Base-by-base conservation (phyloP, 2,888 invertebrate genomes). In the Drosophila infuscata region DNA sequence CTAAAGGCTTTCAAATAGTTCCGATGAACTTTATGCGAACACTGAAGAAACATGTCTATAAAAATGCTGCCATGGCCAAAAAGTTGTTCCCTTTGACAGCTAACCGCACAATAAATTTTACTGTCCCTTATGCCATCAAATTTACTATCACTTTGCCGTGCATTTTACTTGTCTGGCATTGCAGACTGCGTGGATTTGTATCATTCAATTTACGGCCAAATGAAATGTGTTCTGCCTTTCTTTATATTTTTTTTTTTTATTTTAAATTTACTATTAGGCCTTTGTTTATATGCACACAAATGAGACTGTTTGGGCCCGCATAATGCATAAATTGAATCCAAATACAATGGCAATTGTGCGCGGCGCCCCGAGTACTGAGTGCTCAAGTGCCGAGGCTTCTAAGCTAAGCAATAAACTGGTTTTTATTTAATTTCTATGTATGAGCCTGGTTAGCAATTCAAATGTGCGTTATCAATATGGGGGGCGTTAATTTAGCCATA, bases 41-140 rank as follows among this genome's bases (percentile, higher is more conserved):
- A 38, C 48, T 12, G 51, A 43, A 59, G 41, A 51, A 53, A 51
- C 25, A 46, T 60, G 53, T 54, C 48, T 51, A 69, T 56, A 48
- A 81, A 20, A 56, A 52, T 59, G 65, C 62, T 65, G 56, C 69
- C 60, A 69, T 70, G 61, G 43, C 59, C 32, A 65, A 69, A 74
- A 54, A 69, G 29, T 25, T 56, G 38, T n/a, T 38, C 35, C 35
- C 38, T n/a, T 60, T 70, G 52, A 15, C 38, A 30, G 41, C 56
- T n/a, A 79, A 70, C 89, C 85, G 38, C 88, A 77, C 82, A 89
- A 85, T 86, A 80, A 82, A 88, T 90, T 80, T 88, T 58, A 85
- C 70, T 85, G 78, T 53, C 69, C 69, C 72, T 72, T 75, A 71
- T 79, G 63, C 61, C 67, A 71, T 76, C 69, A 72, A 89, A 82